A percentile compares a stretch with the other conserved stretches of the same genome.
Conservation (phyloP, 1,140 invertebrate genomes). For the Dendrolimus punctatus region DNA sequence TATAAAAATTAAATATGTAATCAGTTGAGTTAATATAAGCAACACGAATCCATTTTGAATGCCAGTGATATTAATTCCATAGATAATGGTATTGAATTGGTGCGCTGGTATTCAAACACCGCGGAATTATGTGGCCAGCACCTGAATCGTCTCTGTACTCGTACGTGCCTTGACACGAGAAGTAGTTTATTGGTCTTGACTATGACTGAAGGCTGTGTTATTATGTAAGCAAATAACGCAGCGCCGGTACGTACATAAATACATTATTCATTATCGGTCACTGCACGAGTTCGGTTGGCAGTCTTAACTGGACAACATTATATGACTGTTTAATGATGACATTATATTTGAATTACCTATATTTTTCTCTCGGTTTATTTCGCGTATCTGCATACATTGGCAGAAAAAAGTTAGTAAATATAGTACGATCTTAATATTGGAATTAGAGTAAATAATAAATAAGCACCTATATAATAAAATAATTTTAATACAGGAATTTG, state of each 20-base stretch:
- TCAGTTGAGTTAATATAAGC: too few species aligned
- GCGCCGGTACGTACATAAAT: slow-evolving; percentile 26
- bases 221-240: slow-evolving; percentile 65
- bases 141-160: slow-evolving; percentile 32
- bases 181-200: slow-evolving; percentile 47
- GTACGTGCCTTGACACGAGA: slow-evolving; percentile 54
- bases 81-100: slow-evolving; percentile 12
- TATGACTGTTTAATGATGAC: slow-evolving; percentile 14
- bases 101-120: slow-evolving; percentile 29
- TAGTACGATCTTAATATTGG: too few species aligned
- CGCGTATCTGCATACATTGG: too few species aligned
- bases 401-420: too few species aligned
- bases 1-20: too few species aligned
- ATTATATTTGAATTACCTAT: slow-evolving; percentile 3
- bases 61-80: slow-evolving; percentile 25
- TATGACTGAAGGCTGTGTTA: slow-evolving; percentile 30
- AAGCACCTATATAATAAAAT: too few species aligned
- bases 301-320: slow-evolving; percentile 17
- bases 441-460: too few species aligned
- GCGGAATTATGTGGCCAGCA: slow-evolving; percentile 47
- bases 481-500: too few species aligned
- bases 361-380: too few species aligned
- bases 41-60: not conserved
- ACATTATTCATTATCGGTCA: slow-evolving; percentile 53
- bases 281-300: slow-evolving; percentile 32